phyloP scores from a whole-genome alignment of 2,113 vertebrate species.

The Phodopus roborovskii region DNA sequence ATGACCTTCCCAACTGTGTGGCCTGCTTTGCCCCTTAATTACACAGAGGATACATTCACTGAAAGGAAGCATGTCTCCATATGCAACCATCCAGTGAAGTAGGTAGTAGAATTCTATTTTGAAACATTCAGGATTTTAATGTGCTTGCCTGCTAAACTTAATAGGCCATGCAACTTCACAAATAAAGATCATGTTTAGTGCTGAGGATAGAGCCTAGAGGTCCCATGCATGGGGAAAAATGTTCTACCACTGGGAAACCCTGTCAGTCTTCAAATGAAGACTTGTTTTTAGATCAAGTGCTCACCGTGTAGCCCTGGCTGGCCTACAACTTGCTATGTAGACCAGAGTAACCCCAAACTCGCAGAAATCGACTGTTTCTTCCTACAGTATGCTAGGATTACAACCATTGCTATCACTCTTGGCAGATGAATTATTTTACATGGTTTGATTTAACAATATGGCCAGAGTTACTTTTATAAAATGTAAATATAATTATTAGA shows the following conservation, averaged over 20 bases:
- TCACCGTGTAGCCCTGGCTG: not conserved
- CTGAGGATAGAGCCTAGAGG: not conserved
- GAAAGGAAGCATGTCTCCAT: slow-evolving; percentile 18
- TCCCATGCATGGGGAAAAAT: not conserved
- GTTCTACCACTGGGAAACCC: not conserved
- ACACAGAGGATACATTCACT: slow-evolving; percentile 8
- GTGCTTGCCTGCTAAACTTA: not conserved
- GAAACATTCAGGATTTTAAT: not conserved
- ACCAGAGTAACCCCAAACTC: not conserved
- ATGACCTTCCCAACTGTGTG: slow-evolving; percentile 2
- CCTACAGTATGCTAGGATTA: not conserved
- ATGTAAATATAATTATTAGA: not conserved
- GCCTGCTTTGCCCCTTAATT: slow-evolving; percentile 38
- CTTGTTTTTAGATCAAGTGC: not conserved
- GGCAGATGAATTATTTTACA: not conserved
- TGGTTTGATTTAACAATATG: not conserved
- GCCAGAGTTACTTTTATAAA: not conserved
- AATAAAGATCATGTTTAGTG: not conserved
- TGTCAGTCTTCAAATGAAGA: not conserved
- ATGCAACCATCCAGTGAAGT: not conserved
- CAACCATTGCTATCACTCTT: not conserved
- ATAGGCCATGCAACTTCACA: not conserved
- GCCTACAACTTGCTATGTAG: not conserved
- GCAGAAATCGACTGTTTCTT: not conserved
- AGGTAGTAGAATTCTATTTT: not conserved